phyloP scores from a whole-genome alignment of 2,888 invertebrate genomes.

The Mayetiola destructor region DNA sequence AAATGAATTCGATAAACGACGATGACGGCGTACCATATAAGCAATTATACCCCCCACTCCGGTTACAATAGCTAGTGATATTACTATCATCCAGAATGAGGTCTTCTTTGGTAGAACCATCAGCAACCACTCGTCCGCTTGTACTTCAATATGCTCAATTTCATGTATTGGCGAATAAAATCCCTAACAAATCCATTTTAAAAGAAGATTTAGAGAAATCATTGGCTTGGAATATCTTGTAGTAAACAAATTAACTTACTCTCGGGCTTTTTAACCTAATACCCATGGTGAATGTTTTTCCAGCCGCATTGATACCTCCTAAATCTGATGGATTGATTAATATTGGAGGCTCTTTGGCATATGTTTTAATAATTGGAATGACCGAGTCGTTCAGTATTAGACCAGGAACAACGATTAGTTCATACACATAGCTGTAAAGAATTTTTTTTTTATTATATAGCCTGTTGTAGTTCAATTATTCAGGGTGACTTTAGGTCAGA shows the following conservation, averaged over 20 bases:
- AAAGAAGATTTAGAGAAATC: background rate
- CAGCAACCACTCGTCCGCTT: conserved; percentile 21
- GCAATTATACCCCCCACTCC: conserved; percentile 44
- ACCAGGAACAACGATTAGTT: conserved; percentile 48
- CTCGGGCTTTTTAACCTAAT: conserved; percentile 45
- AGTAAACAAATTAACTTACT: conserved; percentile 12
- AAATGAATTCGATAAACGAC: conserved; percentile 61
- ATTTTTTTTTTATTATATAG: too few relatives aligned
- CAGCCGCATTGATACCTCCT: conserved; percentile 38
- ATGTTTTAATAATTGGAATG: conserved; percentile 30
- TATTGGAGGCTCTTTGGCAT: conserved; percentile 39
- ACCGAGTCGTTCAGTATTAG: conserved; percentile 31
- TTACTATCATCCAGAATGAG: conserved; percentile 37
- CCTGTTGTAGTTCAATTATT: too few relatives aligned
- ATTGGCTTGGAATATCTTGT: background rate
- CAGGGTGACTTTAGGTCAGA: too few relatives aligned
- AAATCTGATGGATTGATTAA: conserved; percentile 24
- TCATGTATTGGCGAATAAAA: conserved; percentile 22
- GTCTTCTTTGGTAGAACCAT: conserved; percentile 20
- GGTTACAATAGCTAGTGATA: conserved; percentile 40
- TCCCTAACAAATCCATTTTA: conserved; percentile 19
- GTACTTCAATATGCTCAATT: conserved; percentile 22
- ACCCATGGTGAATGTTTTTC: conserved; percentile 45
- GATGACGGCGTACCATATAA: conserved; percentile 50
- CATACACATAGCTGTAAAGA: conserved; percentile 43